A percentile compares a stretch with the other conserved stretches of the same genome.
These are phyloP conservation scores for Rhamnusium bicolor DNA, from an alignment of 2,888 invertebrate species.

Conservation along the genomic window DNA sequence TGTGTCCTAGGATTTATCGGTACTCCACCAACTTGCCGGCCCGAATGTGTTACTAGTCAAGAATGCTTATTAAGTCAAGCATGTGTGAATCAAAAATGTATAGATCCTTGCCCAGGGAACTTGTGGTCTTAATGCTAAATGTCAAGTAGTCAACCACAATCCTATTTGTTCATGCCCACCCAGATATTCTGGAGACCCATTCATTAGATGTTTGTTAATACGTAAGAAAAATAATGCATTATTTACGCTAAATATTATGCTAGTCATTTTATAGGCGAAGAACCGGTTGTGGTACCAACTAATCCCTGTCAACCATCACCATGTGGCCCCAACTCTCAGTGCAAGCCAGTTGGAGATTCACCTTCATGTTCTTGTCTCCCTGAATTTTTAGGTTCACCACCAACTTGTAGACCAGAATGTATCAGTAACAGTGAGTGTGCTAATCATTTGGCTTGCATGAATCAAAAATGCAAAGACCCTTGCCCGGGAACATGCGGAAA, in stretches of 20 bases:
- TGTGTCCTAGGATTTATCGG: conserved; percentile 82
- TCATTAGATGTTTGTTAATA: conserved; percentile 77
- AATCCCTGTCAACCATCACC: conserved; percentile 86
- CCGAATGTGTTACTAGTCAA: conserved; percentile 83
- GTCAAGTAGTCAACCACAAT: conserved; percentile 86
- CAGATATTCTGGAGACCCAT: conserved; percentile 83
- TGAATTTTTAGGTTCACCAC: conserved; percentile 80
- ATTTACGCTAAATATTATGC: neutral
- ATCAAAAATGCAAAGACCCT: conserved; percentile 84
- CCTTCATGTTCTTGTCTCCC: conserved; percentile 84
- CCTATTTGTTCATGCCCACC: conserved; percentile 84
- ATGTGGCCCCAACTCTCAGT: conserved; percentile 86
- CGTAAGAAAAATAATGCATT: conserved; percentile 34
- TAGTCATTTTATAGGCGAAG: conserved; percentile 50
- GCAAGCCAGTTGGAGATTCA: conserved; percentile 78
- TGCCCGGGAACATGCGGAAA: conserved; percentile 81
- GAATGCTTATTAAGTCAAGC: conserved; percentile 84
- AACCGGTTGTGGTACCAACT: conserved; percentile 68
- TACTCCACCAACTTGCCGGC: conserved; percentile 84
- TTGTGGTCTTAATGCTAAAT: conserved; percentile 84
- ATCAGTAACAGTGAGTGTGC: conserved; percentile 84
- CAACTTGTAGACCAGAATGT: conserved; percentile 87
- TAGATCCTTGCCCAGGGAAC: conserved; percentile 87
- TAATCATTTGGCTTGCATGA: conserved; percentile 80
- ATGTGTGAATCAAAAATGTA: conserved; percentile 85